These are phyloP conservation scores for Colletes latitarsis DNA, from an alignment of 1,140 invertebrate genomes.

Conservation along the genomic window DNA sequence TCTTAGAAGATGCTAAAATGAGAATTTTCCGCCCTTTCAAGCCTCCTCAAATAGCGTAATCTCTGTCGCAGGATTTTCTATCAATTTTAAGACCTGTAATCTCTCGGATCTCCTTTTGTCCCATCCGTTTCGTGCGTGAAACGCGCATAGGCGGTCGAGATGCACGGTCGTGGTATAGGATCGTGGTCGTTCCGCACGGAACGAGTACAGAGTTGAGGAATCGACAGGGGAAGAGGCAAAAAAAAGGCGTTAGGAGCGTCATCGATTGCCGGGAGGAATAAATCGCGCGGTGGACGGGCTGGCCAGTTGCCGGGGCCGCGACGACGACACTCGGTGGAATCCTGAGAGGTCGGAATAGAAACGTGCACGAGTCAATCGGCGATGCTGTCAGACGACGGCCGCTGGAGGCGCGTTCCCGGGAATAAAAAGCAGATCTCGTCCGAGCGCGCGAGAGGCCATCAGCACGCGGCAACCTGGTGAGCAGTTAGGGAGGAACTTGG, in stretches of 20 bases:
- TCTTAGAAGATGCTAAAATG: background rate
- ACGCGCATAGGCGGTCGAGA: background rate
- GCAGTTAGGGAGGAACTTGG: conserved; percentile 31
- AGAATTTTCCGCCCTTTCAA: too few relatives aligned
- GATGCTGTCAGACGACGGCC: conserved; percentile 55
- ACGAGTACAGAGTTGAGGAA: background rate
- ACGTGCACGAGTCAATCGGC: conserved; percentile 71
- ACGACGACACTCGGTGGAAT: conserved; percentile 51
- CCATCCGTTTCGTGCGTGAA: background rate
- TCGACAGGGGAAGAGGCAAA: background rate
- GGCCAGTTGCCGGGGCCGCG: conserved; percentile 19
- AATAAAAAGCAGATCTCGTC: conserved; percentile 66
- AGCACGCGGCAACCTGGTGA: conserved; percentile 28
- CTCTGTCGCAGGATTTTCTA: too few relatives aligned
- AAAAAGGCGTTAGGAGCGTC: background rate
- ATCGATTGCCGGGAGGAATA: background rate
- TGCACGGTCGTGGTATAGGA: background rate
- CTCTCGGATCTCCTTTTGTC: too few relatives aligned
- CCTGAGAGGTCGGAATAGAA: conserved; percentile 63
- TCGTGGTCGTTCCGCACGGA: background rate
- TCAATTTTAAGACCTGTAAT: too few relatives aligned
- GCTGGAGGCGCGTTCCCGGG: conserved; percentile 50
- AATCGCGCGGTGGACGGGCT: background rate
- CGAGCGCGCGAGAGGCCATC: conserved; percentile 1
- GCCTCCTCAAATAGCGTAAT: too few relatives aligned